Conservation (phyloP, 1,140 invertebrate species). For the Nasonia giraulti region DNA sequence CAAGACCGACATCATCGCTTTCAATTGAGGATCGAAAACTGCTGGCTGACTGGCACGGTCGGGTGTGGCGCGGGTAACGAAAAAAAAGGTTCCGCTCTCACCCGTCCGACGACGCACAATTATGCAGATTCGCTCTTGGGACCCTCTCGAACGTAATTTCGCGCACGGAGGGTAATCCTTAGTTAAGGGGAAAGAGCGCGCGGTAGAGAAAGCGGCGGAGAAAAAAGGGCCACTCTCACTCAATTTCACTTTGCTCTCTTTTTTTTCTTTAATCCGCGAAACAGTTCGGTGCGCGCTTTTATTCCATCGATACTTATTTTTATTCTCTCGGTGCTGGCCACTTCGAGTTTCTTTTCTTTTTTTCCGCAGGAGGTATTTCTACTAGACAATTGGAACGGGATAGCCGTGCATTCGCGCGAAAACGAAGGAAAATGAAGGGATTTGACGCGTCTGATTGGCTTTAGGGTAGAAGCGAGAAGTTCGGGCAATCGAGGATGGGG, state of each 20-base stretch:
- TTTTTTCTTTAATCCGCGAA: neutral
- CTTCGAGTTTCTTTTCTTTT: no score
- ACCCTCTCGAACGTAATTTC: constrained; percentile 32
- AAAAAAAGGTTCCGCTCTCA: neutral
- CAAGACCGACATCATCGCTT: neutral
- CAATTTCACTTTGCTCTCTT: neutral
- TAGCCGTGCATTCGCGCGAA: no score
- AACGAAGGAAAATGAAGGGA: no score
- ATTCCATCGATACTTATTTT: constrained; percentile 18
- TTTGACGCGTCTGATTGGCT: neutral
- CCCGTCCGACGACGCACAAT: constrained; percentile 11
- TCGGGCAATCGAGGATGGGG: no score
- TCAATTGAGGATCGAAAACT: constrained; percentile 12
- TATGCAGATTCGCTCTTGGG: constrained; percentile 16
- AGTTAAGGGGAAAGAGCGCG: neutral
- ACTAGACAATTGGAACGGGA: no score
- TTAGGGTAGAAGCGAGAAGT: neutral
- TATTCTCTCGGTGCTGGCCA: neutral
- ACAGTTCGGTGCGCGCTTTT: neutral
- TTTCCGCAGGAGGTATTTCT: no score
- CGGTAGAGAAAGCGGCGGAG: neutral
- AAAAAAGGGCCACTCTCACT: neutral
- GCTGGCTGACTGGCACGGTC: neutral
- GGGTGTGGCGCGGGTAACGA: no score
- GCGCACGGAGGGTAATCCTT: neutral